Evolutionary conservation across 2,113 vertebrate species (phyloP).

Genomic region (Cyprinodon variegatus): DNA sequence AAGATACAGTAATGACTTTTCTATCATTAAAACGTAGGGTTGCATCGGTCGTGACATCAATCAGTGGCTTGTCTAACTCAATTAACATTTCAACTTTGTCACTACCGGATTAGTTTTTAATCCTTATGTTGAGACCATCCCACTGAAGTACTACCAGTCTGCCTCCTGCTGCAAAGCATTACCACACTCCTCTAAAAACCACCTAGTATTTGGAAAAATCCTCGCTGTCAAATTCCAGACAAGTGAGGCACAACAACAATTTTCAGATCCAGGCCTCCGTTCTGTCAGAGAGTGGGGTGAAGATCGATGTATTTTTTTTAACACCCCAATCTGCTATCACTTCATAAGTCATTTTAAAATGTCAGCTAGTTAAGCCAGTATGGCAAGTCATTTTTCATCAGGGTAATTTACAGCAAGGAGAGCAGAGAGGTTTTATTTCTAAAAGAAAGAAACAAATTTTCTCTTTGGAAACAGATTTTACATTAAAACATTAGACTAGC

Average conservation of each 20-base stretch:
- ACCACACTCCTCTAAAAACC: not conserved
- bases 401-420: conserved; percentile 3
- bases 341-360: conserved; percentile 21
- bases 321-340: conserved; percentile 2
- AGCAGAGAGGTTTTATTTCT: not conserved
- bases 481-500: not conserved
- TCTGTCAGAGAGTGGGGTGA: not conserved
- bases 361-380: conserved; percentile 1
- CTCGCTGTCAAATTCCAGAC: not conserved
- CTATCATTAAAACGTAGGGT: not conserved
- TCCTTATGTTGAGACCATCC: not conserved
- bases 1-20: not conserved
- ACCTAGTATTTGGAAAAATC: not conserved
- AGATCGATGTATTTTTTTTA: conserved; percentile 6
- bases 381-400: conserved; percentile 7
- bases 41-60: not conserved
- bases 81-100: conserved; percentile 1
- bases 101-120: not conserved
- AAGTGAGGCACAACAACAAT: not conserved
- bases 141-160: not conserved
- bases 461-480: not conserved
- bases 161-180: not conserved
- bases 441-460: not conserved
- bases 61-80: not conserved
- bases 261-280: not conserved